These are phyloP conservation scores for Yponomeuta evonymella DNA, from an alignment of 2,888 invertebrate species.

Conservation along the genomic window DNA sequence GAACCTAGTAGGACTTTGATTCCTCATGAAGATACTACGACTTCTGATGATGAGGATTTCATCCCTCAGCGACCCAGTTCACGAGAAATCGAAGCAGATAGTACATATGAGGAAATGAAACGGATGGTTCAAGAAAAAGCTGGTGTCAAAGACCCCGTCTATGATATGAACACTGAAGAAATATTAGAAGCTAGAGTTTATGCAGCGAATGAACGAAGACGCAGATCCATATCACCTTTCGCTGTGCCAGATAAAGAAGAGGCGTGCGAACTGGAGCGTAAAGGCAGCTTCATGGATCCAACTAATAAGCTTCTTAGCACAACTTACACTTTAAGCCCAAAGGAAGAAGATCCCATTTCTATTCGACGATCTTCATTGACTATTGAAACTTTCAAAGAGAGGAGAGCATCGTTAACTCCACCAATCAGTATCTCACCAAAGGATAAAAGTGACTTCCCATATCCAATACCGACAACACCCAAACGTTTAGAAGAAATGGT, in stretches of 20 bases:
- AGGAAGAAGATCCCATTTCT: constrained; percentile 48
- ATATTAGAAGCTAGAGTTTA: constrained; percentile 61
- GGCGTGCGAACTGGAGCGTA: constrained; percentile 47
- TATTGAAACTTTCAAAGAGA: constrained; percentile 42
- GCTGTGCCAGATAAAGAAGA: constrained; percentile 65
- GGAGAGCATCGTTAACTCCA: constrained; percentile 41
- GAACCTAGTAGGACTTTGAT: constrained; percentile 66
- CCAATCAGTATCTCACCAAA: constrained; percentile 48
- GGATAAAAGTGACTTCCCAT: constrained; percentile 45
- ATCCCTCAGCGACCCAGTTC: constrained; percentile 43
- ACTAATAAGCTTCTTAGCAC: constrained; percentile 65
- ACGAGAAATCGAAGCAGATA: constrained; percentile 67
- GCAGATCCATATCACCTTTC: constrained; percentile 71
- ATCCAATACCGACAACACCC: constrained; percentile 48
- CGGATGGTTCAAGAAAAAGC: constrained; percentile 60
- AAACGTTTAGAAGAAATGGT: constrained; percentile 56
- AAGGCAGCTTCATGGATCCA: constrained; percentile 70
- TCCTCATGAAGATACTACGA: constrained; percentile 79
- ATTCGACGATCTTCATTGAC: constrained; percentile 50
- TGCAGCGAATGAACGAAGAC: constrained; percentile 62
- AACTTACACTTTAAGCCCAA: constrained; percentile 56
- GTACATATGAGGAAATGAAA: constrained; percentile 68
- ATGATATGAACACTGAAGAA: constrained; percentile 64
- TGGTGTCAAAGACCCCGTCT: constrained; percentile 59
- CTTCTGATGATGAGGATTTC: constrained; percentile 70